A percentile compares a stretch with the other conserved stretches of the same genome.
These are phyloP conservation scores for Eira barbara DNA, from an alignment of 2,113 vertebrate species.

Conservation along the genomic window DNA sequence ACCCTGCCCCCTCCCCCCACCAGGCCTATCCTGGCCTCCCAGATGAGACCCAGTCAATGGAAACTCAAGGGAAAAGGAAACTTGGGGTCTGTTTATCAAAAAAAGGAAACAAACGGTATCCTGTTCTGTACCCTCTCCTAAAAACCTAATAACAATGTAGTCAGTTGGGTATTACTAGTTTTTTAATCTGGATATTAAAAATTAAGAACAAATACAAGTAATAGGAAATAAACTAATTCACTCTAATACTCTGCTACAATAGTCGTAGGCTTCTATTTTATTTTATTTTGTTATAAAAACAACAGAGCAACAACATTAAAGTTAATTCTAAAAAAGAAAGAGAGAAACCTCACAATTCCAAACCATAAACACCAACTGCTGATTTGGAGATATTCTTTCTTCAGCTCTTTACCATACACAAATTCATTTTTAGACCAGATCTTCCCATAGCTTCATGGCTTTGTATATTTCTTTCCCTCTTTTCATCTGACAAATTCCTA, in stretches of 20 bases:
- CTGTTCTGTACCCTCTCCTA: background rate
- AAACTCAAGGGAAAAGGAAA: background rate
- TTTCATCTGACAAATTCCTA: background rate
- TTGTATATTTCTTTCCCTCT: background rate
- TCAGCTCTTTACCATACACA: background rate
- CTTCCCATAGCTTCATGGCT: background rate
- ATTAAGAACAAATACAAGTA: background rate
- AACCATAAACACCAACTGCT: background rate
- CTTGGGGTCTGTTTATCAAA: background rate
- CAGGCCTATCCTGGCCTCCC: background rate
- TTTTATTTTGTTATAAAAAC: background rate
- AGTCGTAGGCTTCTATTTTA: background rate
- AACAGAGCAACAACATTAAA: background rate
- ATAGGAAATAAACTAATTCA: background rate
- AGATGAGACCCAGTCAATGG: background rate
- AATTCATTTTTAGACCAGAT: background rate
- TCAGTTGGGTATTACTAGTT: background rate
- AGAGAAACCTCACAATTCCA: background rate
- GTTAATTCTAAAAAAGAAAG: background rate
- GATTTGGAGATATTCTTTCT: background rate
- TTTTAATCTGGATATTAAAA: constrained; percentile 36
- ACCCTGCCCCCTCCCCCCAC: background rate
- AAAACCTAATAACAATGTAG: background rate
- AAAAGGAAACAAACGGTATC: background rate
- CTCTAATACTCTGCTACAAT: background rate